These are phyloP conservation scores for Hartigia nigra DNA, from an alignment of 2,888 invertebrate genomes.

Conservation along the genomic window DNA sequence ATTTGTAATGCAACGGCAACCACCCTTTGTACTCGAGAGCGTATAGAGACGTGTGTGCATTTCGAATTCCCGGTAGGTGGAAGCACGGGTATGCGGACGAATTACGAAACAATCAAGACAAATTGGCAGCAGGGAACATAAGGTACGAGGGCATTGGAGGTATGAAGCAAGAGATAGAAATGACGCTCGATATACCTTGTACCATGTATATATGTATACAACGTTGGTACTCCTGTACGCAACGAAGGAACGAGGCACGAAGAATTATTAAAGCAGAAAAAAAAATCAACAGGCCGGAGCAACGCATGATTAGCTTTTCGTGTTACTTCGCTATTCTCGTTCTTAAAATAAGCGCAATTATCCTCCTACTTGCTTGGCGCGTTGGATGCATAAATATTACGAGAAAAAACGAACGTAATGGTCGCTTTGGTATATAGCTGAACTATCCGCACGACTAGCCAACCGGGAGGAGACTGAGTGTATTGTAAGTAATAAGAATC, in stretches of 20 bases:
- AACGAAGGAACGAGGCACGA: slow-evolving; percentile 17
- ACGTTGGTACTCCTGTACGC: not conserved
- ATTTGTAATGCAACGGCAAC: not conserved
- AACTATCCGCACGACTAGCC: not conserved
- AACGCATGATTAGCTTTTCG: slow-evolving; percentile 52
- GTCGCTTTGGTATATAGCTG: not conserved
- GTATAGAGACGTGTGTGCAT: not conserved
- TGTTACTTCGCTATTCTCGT: slow-evolving; percentile 38
- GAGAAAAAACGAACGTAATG: not conserved
- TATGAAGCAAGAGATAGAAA: not conserved
- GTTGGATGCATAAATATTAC: not conserved
- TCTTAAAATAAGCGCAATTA: slow-evolving; percentile 43
- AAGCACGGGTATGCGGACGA: slow-evolving; percentile 33
- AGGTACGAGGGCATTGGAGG: not conserved
- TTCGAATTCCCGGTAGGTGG: slow-evolving; percentile 5
- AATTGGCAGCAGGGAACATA: slow-evolving; percentile 33
- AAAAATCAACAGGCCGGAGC: slow-evolving; percentile 31
- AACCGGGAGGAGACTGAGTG: not conserved
- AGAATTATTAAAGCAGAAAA: slow-evolving; percentile 33
- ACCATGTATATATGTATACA: not conserved
- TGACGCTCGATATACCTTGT: not conserved
- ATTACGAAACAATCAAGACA: slow-evolving; percentile 42
- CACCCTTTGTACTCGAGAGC: not conserved
- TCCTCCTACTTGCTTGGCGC: slow-evolving; percentile 43
- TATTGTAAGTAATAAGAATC: not conserved